Conservation (phyloP, 2,113 vertebrate genomes). For the Lathamus discolor region DNA sequence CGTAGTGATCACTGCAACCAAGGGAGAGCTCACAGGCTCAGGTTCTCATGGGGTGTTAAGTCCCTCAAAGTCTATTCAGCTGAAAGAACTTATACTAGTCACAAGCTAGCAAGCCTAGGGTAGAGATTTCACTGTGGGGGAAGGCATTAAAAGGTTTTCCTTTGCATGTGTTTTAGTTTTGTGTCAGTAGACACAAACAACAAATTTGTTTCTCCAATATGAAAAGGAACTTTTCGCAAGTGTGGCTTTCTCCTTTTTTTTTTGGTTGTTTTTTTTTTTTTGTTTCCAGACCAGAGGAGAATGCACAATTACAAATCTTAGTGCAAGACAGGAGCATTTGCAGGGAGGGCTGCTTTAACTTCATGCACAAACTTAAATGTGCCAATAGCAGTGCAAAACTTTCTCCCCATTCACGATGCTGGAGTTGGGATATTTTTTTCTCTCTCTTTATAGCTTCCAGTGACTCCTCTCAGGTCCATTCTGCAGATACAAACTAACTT, state of each 20-base stretch:
- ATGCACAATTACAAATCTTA: background rate
- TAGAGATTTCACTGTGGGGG: background rate
- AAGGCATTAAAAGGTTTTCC: fast-evolving
- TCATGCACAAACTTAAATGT: background rate
- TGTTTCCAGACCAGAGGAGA: background rate
- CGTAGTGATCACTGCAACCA: background rate
- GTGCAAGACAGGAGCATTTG: background rate
- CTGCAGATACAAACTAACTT: background rate
- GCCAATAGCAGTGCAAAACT: background rate
- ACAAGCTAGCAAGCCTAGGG: background rate
- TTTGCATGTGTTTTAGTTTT: background rate
- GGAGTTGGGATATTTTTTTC: background rate
- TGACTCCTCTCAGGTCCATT: background rate
- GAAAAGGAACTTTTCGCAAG: background rate
- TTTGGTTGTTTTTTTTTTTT: too few relatives aligned
- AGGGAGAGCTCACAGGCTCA: background rate
- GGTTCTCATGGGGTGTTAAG: background rate
- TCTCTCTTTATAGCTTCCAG: background rate
- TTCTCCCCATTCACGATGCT: background rate
- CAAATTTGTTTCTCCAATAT: background rate
- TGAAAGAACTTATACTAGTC: background rate
- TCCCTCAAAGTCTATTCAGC: background rate
- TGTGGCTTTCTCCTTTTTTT: background rate
- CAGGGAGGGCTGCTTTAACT: background rate
- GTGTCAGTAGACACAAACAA: background rate